Conservation (phyloP, 2,113 vertebrate genomes). For the Vidua macroura region DNA sequence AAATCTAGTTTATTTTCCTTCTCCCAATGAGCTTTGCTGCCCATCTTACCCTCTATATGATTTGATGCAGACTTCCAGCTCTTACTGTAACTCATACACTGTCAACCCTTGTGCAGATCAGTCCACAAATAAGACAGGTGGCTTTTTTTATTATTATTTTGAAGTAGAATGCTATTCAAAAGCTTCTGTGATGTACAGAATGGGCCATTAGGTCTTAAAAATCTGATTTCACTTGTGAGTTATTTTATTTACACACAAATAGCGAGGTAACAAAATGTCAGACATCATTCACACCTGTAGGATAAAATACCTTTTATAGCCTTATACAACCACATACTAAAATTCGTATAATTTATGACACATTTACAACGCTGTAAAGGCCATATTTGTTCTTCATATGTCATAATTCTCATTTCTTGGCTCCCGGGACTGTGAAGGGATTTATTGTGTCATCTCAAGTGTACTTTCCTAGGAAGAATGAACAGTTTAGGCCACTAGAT, state of each 20-base stretch:
- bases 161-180: not conserved
- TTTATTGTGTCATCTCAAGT: constrained; percentile 67
- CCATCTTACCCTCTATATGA: not conserved
- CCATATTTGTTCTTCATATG: constrained; percentile 52
- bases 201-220: not conserved
- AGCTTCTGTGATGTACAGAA: not conserved
- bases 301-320: constrained; percentile 47
- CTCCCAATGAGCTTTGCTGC: not conserved
- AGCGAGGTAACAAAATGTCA: constrained; percentile 21
- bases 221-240: not conserved
- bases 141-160: not conserved
- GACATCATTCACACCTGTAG: constrained; percentile 18
- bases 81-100: not conserved
- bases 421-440: constrained; percentile 8
- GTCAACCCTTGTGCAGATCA: not conserved
- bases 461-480: constrained; percentile 38
- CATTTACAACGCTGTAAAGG: constrained; percentile 12
- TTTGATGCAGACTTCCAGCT: not conserved
- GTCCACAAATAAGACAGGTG: not conserved
- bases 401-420: constrained; percentile 47
- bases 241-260: constrained; percentile 41
- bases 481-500: not conserved
- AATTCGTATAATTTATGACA: constrained; percentile 52
- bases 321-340: constrained; percentile 30
- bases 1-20: not conserved